A percentile compares a stretch with the other conserved stretches of the same genome.
Evolutionary conservation across 2,797 vertebrate genomes (phyloP).

Genomic region (Paedocypris micromegethes): DNA sequence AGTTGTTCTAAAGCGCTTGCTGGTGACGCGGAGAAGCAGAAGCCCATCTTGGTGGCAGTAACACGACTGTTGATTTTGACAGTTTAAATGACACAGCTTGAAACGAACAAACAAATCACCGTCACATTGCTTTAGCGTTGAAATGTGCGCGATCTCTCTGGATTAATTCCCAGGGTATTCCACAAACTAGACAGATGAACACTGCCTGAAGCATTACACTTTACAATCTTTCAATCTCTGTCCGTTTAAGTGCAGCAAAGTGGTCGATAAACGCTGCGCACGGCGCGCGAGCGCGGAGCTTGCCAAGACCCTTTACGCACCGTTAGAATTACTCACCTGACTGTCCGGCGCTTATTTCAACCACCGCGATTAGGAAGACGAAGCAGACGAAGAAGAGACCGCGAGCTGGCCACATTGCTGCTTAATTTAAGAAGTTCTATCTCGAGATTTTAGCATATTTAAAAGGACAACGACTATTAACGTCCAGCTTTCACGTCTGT

Average conservation of each 20-base stretch:
- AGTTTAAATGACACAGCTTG: not conserved
- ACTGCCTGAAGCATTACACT: not conserved
- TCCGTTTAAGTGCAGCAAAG: conserved; percentile 20
- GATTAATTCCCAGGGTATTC: not conserved
- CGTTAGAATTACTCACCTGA: conserved; percentile 62
- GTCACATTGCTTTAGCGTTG: not conserved
- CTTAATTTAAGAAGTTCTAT: conserved; percentile 46
- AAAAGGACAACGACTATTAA: conserved; percentile 56
- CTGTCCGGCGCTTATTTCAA: conserved; percentile 59
- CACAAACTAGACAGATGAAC: not conserved
- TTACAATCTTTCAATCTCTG: not conserved
- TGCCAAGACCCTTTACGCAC: conserved; percentile 34
- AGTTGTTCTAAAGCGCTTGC: no score
- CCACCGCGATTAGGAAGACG: conserved; percentile 31
- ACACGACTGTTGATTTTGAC: not conserved
- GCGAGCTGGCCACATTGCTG: conserved; percentile 62
- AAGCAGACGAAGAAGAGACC: conserved; percentile 47
- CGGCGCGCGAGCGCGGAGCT: conserved; percentile 20
- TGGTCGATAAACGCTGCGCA: conserved; percentile 13
- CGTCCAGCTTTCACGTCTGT: conserved; percentile 20
- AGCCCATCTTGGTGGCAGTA: no score
- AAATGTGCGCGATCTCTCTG: not conserved
- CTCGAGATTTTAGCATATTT: conserved; percentile 64
- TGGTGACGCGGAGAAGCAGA: no score
- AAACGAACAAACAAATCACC: not conserved